These are phyloP conservation scores for Kryptopterus vitreolus DNA, from an alignment of 2,797 vertebrate species.

Conservation along the genomic window DNA sequence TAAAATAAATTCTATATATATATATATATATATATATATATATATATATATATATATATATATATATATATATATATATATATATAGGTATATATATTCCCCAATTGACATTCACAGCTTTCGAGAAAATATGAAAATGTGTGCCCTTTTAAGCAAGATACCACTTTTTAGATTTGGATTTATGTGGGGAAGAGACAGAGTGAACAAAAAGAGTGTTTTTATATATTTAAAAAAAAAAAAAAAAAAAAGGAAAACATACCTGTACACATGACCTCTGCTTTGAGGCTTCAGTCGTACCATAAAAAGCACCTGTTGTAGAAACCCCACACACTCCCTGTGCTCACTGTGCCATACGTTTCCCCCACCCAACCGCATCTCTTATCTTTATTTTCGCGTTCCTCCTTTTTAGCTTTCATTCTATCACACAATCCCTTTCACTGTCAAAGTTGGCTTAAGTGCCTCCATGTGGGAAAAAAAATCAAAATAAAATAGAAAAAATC, in stretches of 20 bases:
- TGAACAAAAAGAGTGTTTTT: background rate
- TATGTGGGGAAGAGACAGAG: slow-evolving; percentile 2
- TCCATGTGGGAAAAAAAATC: background rate
- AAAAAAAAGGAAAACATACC: background rate
- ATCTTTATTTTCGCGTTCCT: background rate
- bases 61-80: no score
- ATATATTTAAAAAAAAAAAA: no score
- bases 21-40: no score
- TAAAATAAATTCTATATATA: no score
- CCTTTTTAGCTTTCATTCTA: background rate
- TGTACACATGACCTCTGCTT: slow-evolving; percentile 16
- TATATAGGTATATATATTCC: background rate
- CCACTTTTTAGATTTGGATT: background rate
- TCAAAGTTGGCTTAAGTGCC: background rate
- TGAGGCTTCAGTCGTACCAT: slow-evolving; percentile 28
- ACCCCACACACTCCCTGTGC: background rate
- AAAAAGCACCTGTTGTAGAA: slow-evolving; percentile 11
- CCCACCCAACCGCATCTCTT: background rate
- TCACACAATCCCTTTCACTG: background rate
- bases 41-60: no score
- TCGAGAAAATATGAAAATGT: slow-evolving; percentile 38
- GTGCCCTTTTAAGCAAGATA: slow-evolving; percentile 3
- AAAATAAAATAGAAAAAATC: background rate
- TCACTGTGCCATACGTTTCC: background rate
- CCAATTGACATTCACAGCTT: slow-evolving; percentile 53